Percentiles rank a stretch among this genome's conserved stretches.
Conservation (phyloP, 2,113 vertebrate species). For the Ranitomeya variabilis region DNA sequence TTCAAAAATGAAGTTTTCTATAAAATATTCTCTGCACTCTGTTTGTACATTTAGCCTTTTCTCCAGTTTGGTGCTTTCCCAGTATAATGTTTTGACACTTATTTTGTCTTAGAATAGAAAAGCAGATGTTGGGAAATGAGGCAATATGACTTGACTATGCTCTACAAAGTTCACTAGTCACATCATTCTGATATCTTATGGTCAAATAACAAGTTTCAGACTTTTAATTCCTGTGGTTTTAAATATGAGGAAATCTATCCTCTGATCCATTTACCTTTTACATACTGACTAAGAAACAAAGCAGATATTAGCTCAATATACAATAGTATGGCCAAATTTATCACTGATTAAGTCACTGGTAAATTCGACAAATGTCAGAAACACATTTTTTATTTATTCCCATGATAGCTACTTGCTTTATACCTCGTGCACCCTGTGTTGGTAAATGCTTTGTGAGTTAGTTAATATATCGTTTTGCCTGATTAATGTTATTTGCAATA, state of each 20-base stretch:
- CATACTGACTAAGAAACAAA: neutral
- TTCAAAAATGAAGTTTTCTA: neutral
- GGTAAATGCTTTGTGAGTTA: too few relatives aligned
- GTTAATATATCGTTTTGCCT: too few relatives aligned
- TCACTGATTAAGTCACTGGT: neutral
- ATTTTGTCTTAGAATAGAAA: conserved; percentile 22
- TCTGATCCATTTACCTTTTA: conserved; percentile 23
- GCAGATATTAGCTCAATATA: neutral
- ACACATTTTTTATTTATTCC: too few relatives aligned
- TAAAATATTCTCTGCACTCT: neutral
- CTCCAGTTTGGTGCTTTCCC: neutral
- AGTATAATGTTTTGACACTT: neutral
- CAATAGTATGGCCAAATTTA: neutral
- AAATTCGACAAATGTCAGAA: too few relatives aligned
- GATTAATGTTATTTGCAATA: too few relatives aligned
- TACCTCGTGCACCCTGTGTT: too few relatives aligned
- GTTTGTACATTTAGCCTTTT: neutral
- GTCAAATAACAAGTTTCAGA: neutral
- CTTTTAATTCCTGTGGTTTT: neutral
- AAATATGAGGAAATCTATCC: neutral
- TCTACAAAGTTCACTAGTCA: neutral
- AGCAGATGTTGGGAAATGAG: conserved; percentile 30
- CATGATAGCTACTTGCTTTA: too few relatives aligned
- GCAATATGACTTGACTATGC: neutral
- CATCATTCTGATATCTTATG: neutral